Base-by-base conservation (phyloP, 2,888 invertebrate genomes). In the Ormyrus rosae region DNA sequence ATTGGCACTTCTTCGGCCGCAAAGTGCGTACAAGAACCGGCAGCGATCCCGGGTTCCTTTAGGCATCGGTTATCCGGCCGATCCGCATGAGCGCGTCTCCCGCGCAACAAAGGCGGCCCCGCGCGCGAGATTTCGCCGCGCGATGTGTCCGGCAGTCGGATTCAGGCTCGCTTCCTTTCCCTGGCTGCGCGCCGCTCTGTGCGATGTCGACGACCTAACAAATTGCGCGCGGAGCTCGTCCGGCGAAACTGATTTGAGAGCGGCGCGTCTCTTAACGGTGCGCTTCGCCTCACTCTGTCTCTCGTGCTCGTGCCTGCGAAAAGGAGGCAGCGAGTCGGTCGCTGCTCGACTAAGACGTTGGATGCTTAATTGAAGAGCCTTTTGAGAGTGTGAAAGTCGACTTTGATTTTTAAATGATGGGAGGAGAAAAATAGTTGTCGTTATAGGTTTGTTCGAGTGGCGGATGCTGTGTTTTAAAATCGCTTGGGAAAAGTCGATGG, bases 171-270 rank as follows among this genome's bases (percentile, higher is more conserved):
- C 68, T 76, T 76, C 76, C 68, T 76, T 76, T 76, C 76, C 76
- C 68, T 58, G 19, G 19, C 19, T 19, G 19, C 19, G 19, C 19
- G 19, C 19, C 19, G 19, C 19, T 2, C 19, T 19, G 69, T 8
- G 46, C 68, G 61, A 76, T 76, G 68, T 76, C 76, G 76, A 76
- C 68, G 76, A 76, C 76, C 76, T 76, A 53, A 76, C 68, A 76
- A 76, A 76, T 69, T 76, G 63, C 63, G 50, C 19, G 19, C 19
- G 19, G 19, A 19, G 46, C 51, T 34, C n/a, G 7, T 45, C 19
- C 50, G 56, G 67, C 9, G 34, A 64, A 48, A 64, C 63, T n/a
- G 46, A 64, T 64, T 64, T n/a, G 56, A 55, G 55, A 55, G 46
- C 6, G 19, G 13, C 34, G 55, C 13, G 11, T 19, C 53, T 45